Percentiles rank a stretch among this genome's conserved stretches.
phyloP scores from a whole-genome alignment of 23 tunicate species.

The Diplosoma virens region DNA sequence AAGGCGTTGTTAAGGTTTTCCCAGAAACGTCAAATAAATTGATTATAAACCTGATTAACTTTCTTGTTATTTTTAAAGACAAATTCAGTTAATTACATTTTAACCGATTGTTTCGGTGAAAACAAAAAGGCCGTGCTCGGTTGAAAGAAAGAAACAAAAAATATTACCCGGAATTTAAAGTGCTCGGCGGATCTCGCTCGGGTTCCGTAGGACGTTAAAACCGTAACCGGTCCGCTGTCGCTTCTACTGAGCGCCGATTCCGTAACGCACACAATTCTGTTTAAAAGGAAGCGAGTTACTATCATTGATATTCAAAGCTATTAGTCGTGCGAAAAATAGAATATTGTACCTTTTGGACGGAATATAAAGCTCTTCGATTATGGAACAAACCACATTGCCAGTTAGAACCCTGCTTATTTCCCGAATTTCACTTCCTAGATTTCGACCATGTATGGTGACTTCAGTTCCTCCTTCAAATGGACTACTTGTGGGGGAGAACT shows the following conservation, averaged over 20 bases:
- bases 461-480: constrained; percentile 18
- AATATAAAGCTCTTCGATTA: not conserved
- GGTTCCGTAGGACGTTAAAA: not conserved
- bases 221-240: not conserved
- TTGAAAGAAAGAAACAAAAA: not conserved
- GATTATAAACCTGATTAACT: no score
- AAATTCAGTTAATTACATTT: no score
- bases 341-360: constrained; percentile 9
- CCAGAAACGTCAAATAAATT: no score
- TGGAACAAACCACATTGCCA: constrained; percentile 1
- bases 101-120: no score
- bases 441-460: not conserved
- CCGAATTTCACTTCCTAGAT: not conserved
- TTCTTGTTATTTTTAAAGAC: no score
- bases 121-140: no score
- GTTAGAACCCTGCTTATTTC: not conserved
- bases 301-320: not conserved
- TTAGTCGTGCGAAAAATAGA: not conserved
- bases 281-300: no score
- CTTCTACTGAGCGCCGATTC: not conserved
- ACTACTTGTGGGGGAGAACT: constrained; percentile 5
- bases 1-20: no score
- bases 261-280: constrained; percentile 9
- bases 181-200: not conserved
- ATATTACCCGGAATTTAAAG: not conserved